These are phyloP conservation scores for Penaeus chinensis DNA, from an alignment of 1,140 invertebrate species.

Conservation along the genomic window DNA sequence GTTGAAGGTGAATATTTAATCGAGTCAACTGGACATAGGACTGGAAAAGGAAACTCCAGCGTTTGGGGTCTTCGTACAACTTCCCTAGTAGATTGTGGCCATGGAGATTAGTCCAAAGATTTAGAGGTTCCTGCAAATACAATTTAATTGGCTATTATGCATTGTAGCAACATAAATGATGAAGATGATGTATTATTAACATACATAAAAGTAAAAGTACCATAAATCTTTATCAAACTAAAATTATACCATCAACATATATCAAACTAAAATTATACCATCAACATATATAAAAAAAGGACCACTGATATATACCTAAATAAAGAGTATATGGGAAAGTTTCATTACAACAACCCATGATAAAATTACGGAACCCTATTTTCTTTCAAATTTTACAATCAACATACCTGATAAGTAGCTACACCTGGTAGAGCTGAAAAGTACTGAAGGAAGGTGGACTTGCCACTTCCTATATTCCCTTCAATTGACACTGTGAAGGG, in stretches of 20 bases:
- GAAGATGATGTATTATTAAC: too few species aligned
- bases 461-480: conserved; percentile 94
- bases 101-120: conserved; percentile 71
- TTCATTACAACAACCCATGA: too few species aligned
- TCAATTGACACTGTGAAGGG: conserved; percentile 74
- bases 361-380: too few species aligned
- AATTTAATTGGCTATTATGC: neutral
- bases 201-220: neutral
- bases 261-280: too few species aligned
- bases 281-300: too few species aligned
- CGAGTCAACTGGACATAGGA: conserved; percentile 73
- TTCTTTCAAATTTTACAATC: neutral
- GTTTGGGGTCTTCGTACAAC: conserved; percentile 71
- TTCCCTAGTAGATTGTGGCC: conserved; percentile 72
- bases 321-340: too few species aligned
- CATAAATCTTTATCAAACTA: neutral
- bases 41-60: conserved; percentile 73
- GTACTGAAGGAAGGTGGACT: conserved; percentile 89
- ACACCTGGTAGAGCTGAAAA: conserved; percentile 76
- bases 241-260: too few species aligned
- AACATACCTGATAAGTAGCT: conserved; percentile 49
- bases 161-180: too few species aligned
- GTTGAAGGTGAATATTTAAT: conserved; percentile 69
- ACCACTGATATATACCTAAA: too few species aligned
- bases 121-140: conserved; percentile 67